Base-by-base conservation (phyloP, 2,113 vertebrate genomes). In the Callionymus lyra region DNA sequence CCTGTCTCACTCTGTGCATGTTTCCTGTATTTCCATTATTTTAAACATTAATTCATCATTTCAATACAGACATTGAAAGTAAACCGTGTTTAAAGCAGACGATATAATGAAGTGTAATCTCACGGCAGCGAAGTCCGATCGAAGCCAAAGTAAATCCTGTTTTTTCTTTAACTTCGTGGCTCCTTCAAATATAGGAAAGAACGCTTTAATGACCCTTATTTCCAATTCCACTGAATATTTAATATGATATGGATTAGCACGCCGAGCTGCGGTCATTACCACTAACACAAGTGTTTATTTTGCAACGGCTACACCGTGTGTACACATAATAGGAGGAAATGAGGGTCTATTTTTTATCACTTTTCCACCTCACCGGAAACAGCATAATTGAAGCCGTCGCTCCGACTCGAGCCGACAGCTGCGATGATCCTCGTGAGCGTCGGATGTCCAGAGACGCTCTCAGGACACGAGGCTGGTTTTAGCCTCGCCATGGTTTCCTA, bases 381-480 rank as follows among this genome's bases (percentile, higher is more conserved):
- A 52, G 69, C 47, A 56, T 62, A 65, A 70, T 53, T 67, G 67
- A 65, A 54, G 63, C 49, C 12, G 64, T 56, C 36, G 60, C n/a
- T 70, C 57, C 70, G 63, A 77, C 59, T 65, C 43, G 51, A 59
- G 10, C 50, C 72, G 71, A 77, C 79, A 77, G 76, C 76, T 59
- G 69, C 56, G 76, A 77, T 81, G 69, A 72, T 70, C 70, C 72
- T 76, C 59, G n/a, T n/a, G n/a, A n/a, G n/a, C n/a, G n/a, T n/a
- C n/a, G n/a, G n/a, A n/a, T n/a, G n/a, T n/a, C n/a, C n/a, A n/a
- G 56, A 64, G 54, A 72, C n/a, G 71, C 39, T 41, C 52, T 63
- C 57, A 21, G 68, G 59, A 72, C 68, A 67, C 47, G 61, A 64
- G 59, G 68, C 70, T 74, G 63, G n/a, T 60, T 79, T 76, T 68